Evolutionary conservation across 2,113 vertebrate species (phyloP), one percentile per base, ranked within the genome.

Genomic region (Pomatorhinus ruficollis): DNA sequence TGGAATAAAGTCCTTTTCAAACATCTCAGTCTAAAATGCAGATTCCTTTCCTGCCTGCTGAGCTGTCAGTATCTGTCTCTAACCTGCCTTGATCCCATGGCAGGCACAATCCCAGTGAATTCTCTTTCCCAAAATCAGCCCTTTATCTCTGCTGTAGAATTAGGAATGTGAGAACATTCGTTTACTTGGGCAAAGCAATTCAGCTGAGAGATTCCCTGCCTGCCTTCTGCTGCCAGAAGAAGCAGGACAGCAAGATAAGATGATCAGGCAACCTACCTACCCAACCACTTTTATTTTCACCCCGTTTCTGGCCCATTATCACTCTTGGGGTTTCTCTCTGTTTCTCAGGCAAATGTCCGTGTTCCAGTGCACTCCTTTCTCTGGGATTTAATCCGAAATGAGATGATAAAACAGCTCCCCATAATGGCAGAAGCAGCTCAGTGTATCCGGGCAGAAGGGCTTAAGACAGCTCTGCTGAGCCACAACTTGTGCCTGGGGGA

Each of bases 381-480:
- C 49, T 94, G 60, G 7, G 94, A 97, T 45, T 63, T 98, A 39
- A 98, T 98, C 90, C 97, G 87, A 18, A 74, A 86, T 3, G 87
- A 83, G 91, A 94, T 97, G 96, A 90, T 69, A 7, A 97, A 92
- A 92, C 98, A 98, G 92, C 96, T 98, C 59, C 96, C 98, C 19
- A 84, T 96, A 66, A 98, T 99, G 98, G 98, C 97, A 30, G 97
- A 98, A 87, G 98, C 98, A 25, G 96, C 98, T 52, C 84, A 90
- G 90, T 97, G 97, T 85, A 98, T 98, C 84, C 96, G 96, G 37
- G 97, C 97, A 2, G 95, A 97, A 88, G 98, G 98, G 19, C 96
- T 99, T 5, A 98, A 97, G 94, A 98, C 98, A 20, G 98, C 98
- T 56, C 91, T 99, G 64, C 96, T 99, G 40, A 98, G 96, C 88